Evolutionary conservation across 2,113 vertebrate species (phyloP), one percentile per base, ranked within the genome.

Genomic region (Eptatretus burgeri): DNA sequence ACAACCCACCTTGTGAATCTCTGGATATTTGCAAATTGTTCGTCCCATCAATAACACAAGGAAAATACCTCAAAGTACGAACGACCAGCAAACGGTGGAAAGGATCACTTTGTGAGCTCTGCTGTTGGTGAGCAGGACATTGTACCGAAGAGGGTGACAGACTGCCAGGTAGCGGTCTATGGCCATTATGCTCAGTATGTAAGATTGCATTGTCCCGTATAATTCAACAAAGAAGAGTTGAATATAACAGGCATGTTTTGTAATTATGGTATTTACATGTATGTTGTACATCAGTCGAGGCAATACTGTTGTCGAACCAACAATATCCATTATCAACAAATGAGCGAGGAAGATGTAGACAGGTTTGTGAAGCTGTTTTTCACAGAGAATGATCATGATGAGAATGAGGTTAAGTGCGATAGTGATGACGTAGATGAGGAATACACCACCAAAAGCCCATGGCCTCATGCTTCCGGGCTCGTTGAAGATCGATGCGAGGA

Each of bases 101-200:
- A 60, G 12, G 10, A 60, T 20, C 12, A 20, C 56, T 41, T 41
- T 41, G 56, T 10, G n/a, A n/a, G 56, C 20, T 11, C 56, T n/a
- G 56, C n/a, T 20, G 12, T 60, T 60, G 56, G 56, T 60, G n/a
- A 60, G n/a, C 56, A 60, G 56, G 56, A 11, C 56, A n/a, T n/a
- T n/a, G 56, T 60, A 60, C 9, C 56, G 56, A n/a, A 60, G 56
- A n/a, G 56, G 56, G 12, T 60, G 56, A 11, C 56, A 60, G 11
- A 60, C 20, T n/a, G 56, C 56, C n/a, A 20, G n/a, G 56, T 60
- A 60, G 56, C 56, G 56, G 20, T 60, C 56, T n/a, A 60, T n/a
- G 56, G 56, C 56, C 56, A 60, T 60, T n/a, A 20, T 20, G 56
- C n/a, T 17, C 9, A 60, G 20, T n/a, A 60, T 60, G 20, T 60